Evolutionary conservation across 2,888 invertebrate genomes (phyloP).

Genomic region (Abscondita cerata): DNA sequence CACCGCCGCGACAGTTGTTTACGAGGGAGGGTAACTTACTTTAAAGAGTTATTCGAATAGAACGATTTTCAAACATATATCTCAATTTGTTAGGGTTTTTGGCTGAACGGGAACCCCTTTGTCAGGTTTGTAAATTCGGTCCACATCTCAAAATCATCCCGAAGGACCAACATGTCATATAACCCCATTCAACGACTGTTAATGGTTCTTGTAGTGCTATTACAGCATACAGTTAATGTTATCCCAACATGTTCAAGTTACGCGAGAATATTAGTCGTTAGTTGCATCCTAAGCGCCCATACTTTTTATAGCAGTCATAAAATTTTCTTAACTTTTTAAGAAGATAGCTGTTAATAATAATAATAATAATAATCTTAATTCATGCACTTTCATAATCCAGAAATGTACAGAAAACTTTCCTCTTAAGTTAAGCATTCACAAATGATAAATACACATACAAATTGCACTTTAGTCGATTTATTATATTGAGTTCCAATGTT

Average conservation of each 20-base stretch:
- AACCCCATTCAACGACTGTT: conserved; percentile 38
- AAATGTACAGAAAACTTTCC: neutral
- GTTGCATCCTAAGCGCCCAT: conserved; percentile 21
- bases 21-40: conserved; percentile 30
- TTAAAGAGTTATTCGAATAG: conserved; percentile 33
- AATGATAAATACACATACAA: neutral
- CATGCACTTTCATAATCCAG: too few species aligned
- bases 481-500: conserved; percentile 12
- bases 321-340: conserved; percentile 21
- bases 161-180: conserved; percentile 40
- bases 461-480: conserved; percentile 3
- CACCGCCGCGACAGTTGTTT: conserved; percentile 41
- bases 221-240: conserved; percentile 36
- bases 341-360: neutral
- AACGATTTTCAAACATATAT: conserved; percentile 34
- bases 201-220: conserved; percentile 42
- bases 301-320: conserved; percentile 31
- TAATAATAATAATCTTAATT: too few species aligned
- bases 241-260: conserved; percentile 37
- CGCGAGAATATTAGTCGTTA: conserved; percentile 28
- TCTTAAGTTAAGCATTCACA: neutral
- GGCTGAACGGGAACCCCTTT: conserved; percentile 29
- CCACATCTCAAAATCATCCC: conserved; percentile 34
- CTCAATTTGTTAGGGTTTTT: conserved; percentile 39
- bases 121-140: conserved; percentile 30